Evolutionary conservation across 2,113 vertebrate genomes (phyloP).

Genomic region (Apeltes quadracus): DNA sequence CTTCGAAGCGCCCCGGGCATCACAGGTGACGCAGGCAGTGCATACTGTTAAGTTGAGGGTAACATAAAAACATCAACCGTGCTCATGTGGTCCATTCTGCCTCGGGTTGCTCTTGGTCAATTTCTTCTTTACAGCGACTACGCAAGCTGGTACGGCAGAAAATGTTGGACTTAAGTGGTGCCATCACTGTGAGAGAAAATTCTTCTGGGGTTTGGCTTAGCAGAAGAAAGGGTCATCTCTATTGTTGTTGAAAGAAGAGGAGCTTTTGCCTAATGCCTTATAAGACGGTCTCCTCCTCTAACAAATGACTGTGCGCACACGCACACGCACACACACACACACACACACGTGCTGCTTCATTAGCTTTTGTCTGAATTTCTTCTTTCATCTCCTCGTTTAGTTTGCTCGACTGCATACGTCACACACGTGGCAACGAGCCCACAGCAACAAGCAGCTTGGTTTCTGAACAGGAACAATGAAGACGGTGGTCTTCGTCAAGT

Average conservation of each 20-base stretch:
- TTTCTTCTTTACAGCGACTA: neutral
- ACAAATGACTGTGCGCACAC: neutral
- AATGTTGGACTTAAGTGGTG: conserved; percentile 1
- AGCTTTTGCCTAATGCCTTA: neutral
- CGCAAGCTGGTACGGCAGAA: conserved; percentile 5
- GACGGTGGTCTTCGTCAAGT: conserved; percentile 12
- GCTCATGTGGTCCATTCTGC: conserved; percentile 17
- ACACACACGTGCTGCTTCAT: conserved; percentile 11
- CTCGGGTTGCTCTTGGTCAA: neutral
- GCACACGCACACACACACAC: neutral
- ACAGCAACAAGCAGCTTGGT: conserved; percentile 37
- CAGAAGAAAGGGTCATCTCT: neutral
- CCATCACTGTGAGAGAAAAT: neutral
- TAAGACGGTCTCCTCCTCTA: neutral
- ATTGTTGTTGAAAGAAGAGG: neutral
- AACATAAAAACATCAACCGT: neutral
- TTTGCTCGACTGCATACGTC: conserved; percentile 14
- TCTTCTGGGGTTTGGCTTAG: neutral
- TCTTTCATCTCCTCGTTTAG: neutral
- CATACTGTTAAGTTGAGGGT: neutral
- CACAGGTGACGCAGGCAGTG: conserved; percentile 16
- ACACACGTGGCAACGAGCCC: conserved; percentile 31
- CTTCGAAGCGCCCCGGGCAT: conserved; percentile 24
- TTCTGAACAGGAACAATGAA: conserved; percentile 61
- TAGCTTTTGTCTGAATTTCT: conserved; percentile 17